Conservation (phyloP, 53 echinoderm and acorn worm genomes). For the Patiria pectinifera region DNA sequence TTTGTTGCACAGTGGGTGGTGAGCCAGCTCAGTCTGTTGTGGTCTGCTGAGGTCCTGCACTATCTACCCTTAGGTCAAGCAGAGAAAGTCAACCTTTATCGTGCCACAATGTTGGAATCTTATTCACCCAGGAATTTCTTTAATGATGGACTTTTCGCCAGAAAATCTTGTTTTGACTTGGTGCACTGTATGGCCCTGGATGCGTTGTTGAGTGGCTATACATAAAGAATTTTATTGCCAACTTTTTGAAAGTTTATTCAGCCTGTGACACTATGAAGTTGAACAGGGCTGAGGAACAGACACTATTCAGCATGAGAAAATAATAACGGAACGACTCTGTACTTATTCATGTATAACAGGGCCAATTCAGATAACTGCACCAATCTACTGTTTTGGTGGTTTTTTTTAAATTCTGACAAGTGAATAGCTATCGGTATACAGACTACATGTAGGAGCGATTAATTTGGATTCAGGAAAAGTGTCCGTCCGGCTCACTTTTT, state of each 20-base stretch:
- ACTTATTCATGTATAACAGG: too few relatives aligned
- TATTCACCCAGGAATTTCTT: neutral
- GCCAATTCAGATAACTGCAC: too few relatives aligned
- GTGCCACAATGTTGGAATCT: neutral
- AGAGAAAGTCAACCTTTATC: neutral
- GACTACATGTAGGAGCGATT: too few relatives aligned
- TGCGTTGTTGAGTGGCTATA: neutral
- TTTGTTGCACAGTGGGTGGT: constrained; percentile 8
- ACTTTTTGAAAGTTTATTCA: neutral
- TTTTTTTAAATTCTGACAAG: too few relatives aligned
- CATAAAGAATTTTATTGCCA: neutral
- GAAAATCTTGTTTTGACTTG: constrained; percentile 5
- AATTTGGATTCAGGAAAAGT: too few relatives aligned
- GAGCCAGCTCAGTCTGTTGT: neutral
- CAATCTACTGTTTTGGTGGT: too few relatives aligned
- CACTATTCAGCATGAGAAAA: neutral
- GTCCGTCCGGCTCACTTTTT: too few relatives aligned
- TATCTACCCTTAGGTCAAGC: neutral
- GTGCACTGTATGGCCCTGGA: neutral
- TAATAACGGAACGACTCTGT: neutral
- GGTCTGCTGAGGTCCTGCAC: neutral
- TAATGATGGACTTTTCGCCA: neutral
- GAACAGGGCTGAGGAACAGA: neutral
- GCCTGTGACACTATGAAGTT: neutral
- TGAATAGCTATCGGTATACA: too few relatives aligned